Percentiles rank a stretch among this genome's conserved stretches.
Evolutionary conservation across 1,140 invertebrate species (phyloP).

Genomic region (Drosophila asahinai): DNA sequence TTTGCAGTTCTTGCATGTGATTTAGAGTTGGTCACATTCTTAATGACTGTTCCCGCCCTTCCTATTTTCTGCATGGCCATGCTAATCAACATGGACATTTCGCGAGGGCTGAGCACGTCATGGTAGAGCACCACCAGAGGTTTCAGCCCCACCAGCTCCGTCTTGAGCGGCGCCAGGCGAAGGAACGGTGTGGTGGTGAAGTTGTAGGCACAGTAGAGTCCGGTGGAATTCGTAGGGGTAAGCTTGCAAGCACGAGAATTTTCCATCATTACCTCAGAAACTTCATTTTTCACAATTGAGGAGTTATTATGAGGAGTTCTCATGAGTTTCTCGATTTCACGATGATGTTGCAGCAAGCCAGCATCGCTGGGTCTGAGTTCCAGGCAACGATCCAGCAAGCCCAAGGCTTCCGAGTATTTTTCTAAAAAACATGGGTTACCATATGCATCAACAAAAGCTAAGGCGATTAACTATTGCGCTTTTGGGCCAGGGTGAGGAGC

Average conservation of each 20-base stretch:
- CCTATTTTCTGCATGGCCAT: background rate
- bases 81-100: conserved; percentile 86
- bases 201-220: conserved; percentile 92
- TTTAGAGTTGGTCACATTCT: no score
- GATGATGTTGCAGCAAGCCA: background rate
- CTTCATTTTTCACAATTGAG: background rate
- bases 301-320: no score
- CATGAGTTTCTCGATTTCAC: background rate
- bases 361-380: background rate
- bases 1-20: conserved; percentile 8
- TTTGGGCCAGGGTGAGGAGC: background rate
- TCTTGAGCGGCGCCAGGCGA: conserved; percentile 93
- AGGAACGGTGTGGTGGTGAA: conserved; percentile 90
- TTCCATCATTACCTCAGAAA: background rate
- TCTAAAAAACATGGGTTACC: background rate
- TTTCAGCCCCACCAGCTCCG: conserved; percentile 93
- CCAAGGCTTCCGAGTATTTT: conserved; percentile 30
- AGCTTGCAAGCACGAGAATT: background rate
- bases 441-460: conserved; percentile 8
- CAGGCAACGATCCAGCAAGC: background rate
- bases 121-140: conserved; percentile 95
- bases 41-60: rapidly evolving
- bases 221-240: conserved; percentile 21
- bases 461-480: conserved; percentile 1
- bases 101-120: conserved; percentile 93